These are phyloP conservation scores for Caenorhabditis brenneri DNA, from an alignment of 1,140 invertebrate genomes.

Conservation along the genomic window DNA sequence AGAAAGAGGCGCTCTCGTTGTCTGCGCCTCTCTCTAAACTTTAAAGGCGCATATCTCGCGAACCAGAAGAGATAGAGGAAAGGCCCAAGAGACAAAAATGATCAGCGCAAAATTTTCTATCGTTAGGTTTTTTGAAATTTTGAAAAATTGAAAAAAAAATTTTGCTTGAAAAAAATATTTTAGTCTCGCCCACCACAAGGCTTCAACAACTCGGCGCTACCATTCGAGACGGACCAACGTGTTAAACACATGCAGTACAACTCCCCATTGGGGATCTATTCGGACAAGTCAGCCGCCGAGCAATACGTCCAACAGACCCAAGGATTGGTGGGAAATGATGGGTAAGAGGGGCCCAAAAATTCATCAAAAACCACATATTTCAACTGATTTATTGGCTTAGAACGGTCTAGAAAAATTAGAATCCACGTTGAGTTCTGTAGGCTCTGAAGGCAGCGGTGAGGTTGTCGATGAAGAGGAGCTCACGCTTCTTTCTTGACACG, in stretches of 20 bases:
- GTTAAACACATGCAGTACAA: slow-evolving; percentile 53
- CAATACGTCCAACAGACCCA: slow-evolving; percentile 58
- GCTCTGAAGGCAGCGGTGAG: not conserved
- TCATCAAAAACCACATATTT: not conserved
- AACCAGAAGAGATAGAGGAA: too few species aligned
- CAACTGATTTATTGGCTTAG: not conserved
- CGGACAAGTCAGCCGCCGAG: slow-evolving; percentile 54
- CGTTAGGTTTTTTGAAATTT: too few species aligned
- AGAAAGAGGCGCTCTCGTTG: too few species aligned
- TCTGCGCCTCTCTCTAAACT: too few species aligned
- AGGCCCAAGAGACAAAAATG: too few species aligned
- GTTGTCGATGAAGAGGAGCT: slow-evolving; percentile 30
- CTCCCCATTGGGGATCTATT: slow-evolving; percentile 55
- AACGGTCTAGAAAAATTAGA: not conserved
- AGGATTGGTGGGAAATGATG: not conserved
- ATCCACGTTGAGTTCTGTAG: not conserved
- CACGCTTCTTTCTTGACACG: not conserved
- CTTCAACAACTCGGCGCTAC: slow-evolving; percentile 56
- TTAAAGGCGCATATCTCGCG: too few species aligned
- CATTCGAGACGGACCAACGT: slow-evolving; percentile 50
- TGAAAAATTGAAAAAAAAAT: not conserved
- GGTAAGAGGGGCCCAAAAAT: not conserved
- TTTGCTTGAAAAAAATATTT: not conserved
- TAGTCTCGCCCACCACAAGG: slow-evolving; percentile 51
- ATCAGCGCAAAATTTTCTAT: too few species aligned